Percentiles rank a stretch among this genome's conserved stretches.
These are phyloP conservation scores for Pangasius macronema DNA, from an alignment of 2,797 vertebrate species.

Conservation along the genomic window DNA sequence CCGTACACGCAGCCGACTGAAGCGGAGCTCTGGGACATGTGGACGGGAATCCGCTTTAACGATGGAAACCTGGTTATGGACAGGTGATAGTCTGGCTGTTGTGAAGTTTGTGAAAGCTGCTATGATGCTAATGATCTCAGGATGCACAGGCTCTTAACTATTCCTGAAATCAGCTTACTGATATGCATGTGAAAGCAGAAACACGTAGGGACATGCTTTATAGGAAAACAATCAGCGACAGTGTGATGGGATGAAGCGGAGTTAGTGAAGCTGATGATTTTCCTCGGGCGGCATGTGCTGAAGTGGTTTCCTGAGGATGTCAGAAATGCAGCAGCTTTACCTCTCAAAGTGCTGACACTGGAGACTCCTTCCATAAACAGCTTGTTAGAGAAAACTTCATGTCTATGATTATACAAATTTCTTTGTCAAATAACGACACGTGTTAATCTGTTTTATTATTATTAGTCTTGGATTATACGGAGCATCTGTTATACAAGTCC, in stretches of 20 bases:
- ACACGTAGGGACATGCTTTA: background rate
- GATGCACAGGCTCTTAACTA: too few relatives aligned
- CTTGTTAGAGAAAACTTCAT: background rate
- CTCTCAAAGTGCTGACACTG: background rate
- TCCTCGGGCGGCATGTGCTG: background rate
- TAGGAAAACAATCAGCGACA: background rate
- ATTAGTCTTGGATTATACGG: background rate
- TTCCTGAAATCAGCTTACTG: background rate
- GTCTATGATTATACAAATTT: background rate
- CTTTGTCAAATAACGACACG: background rate
- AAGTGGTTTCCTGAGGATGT: background rate
- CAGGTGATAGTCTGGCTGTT: constrained; percentile 72
- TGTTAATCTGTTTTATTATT: background rate
- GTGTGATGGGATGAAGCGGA: background rate
- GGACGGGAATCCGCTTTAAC: constrained; percentile 85
- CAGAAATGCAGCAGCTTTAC: background rate
- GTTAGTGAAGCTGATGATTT: background rate
- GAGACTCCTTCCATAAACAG: background rate
- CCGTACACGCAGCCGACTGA: constrained; percentile 90
- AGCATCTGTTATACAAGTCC: background rate
- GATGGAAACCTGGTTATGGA: constrained; percentile 91
- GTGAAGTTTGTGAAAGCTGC: background rate
- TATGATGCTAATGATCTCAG: background rate
- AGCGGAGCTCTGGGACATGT: constrained; percentile 94
- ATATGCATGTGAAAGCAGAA: background rate